Conservation (phyloP, 2,797 vertebrate genomes). For the Sebastes goodei region DNA sequence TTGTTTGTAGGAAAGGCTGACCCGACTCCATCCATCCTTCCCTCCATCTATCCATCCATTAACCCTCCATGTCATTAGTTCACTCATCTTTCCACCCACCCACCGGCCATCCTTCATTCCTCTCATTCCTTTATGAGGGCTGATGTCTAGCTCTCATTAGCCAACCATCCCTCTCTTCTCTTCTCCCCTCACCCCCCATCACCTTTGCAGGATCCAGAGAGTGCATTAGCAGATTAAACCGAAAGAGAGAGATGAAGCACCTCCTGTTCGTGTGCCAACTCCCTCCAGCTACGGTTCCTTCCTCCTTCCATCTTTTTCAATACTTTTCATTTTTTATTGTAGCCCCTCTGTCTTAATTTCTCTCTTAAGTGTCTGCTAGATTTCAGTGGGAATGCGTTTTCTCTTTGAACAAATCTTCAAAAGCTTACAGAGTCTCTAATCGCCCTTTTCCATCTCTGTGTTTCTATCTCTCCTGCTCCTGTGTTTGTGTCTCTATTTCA, state of each 20-base stretch:
- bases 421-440: neutral
- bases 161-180: neutral
- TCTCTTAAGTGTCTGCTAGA: neutral
- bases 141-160: conserved; percentile 29
- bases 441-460: neutral
- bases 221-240: conserved; percentile 63
- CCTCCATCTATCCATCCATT: neutral
- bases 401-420: conserved; percentile 4
- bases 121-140: conserved; percentile 16
- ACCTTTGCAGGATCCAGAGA: conserved; percentile 42
- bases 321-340: conserved; percentile 19
- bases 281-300: conserved; percentile 18
- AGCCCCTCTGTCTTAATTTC: neutral
- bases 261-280: conserved; percentile 28
- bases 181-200: neutral
- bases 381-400: conserved; percentile 1
- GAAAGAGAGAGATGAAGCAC: conserved; percentile 20
- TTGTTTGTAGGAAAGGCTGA: neutral
- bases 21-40: neutral
- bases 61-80: neutral
- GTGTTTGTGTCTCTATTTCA: conserved; percentile 7
- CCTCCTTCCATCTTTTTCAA: conserved; percentile 21
- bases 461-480: neutral
- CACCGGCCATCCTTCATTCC: conserved; percentile 5
- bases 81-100: conserved; percentile 5